Evolutionary conservation across 1,140 invertebrate genomes (phyloP).

Genomic region (Drosophila orena): DNA sequence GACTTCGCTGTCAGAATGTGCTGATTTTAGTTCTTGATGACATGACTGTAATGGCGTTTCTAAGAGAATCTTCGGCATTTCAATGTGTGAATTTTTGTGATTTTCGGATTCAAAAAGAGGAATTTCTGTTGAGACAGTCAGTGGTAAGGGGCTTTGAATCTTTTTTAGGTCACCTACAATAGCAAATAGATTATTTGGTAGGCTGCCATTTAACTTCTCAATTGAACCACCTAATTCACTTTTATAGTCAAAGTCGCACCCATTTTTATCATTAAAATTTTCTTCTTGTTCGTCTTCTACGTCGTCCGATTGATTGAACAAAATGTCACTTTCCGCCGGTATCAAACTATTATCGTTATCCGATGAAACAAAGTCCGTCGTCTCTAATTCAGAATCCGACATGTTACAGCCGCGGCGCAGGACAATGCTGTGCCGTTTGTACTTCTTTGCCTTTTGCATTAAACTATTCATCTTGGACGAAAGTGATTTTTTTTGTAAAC

Average conservation of each 20-base stretch:
- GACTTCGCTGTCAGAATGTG: slow-evolving; percentile 18
- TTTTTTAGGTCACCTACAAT: slow-evolving; percentile 59
- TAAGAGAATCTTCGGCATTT: slow-evolving; percentile 36
- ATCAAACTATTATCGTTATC: slow-evolving; percentile 62
- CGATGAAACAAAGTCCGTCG: slow-evolving; percentile 56
- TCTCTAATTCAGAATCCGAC: slow-evolving; percentile 67
- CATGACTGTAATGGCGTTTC: slow-evolving; percentile 20
- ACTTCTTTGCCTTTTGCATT: slow-evolving; percentile 79
- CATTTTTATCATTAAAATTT: background rate
- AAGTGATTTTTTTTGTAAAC: slow-evolving; percentile 57
- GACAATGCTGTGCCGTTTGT: slow-evolving; percentile 74
- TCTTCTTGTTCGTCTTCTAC: slow-evolving; percentile 1
- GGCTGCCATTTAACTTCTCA: background rate
- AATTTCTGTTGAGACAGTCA: background rate
- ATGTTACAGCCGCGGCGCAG: slow-evolving; percentile 59
- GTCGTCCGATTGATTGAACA: background rate
- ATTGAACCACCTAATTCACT: background rate
- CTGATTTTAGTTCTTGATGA: slow-evolving; percentile 32
- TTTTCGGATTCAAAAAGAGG: background rate
- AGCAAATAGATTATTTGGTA: slow-evolving; percentile 45
- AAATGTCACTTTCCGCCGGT: slow-evolving; percentile 34
- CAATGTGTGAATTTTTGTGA: background rate
- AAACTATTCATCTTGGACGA: slow-evolving; percentile 72
- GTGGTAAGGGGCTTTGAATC: background rate
- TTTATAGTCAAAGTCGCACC: background rate